Evolutionary conservation across 2,888 invertebrate species (phyloP), one percentile per base, ranked within the genome.

Genomic region (Drosophila fungiperda): DNA sequence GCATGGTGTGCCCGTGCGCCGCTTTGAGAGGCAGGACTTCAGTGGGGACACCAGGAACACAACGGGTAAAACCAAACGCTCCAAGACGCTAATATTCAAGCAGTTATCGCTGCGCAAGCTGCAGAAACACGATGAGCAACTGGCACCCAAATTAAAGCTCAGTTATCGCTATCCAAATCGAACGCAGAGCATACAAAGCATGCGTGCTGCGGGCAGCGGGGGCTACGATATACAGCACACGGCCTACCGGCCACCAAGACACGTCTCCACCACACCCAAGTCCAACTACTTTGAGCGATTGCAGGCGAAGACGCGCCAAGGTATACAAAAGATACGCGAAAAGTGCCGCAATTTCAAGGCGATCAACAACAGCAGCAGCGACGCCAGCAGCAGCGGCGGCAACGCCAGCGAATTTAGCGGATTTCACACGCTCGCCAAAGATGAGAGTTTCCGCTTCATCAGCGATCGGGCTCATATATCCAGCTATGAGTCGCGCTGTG

Each of bases 101-200:
- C 91, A 92, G 45, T 72, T 91, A 0, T 92, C 92, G 0, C 65
- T 92, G 42, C 87, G 85, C 7, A 91, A 91, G 23, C 55, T 91
- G 5, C 85, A 82, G 33, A 85, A 71, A 12, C 33, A 57, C 12
- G 80, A 73, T 49, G 83, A 87, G 26, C 76, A 82, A 5, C 67
- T 76, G 2, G 60, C 80, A 33, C 89, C 87, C 20, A 90, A 89
- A 66, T 88, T 93, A 0, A 93, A 92, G 67, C 92, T 93, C 4
- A 91, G 86, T 63, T 93, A 93, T 77, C 93, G 86, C 38, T 93
- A 93, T 75, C 93, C 93, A 26, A 92, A 93, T 71, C 90, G 92
- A 36, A 93, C 93, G 0, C 92, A 91, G 49, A 91, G 90, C 55
- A 88, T 88, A 26, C 89, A 91, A 57, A 89, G 87, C 72, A 86